Base-by-base conservation (phyloP, 2,888 invertebrate species). In the Dynastes grantii region DNA sequence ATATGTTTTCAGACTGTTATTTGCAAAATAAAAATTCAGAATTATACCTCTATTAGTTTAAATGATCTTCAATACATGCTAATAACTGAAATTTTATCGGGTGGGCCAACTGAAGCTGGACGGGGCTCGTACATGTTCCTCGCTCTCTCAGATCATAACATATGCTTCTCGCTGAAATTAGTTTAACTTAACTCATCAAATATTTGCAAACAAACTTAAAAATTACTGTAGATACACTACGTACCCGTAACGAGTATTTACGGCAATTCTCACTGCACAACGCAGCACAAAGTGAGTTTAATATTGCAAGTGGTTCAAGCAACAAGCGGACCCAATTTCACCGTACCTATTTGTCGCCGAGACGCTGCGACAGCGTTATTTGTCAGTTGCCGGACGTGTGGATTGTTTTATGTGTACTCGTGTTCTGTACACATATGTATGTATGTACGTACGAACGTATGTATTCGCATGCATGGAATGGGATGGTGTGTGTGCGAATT, bases 221-320 rank as follows among this genome's bases (percentile, higher is more conserved):
- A 65, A 65, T 65, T 65, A 37, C n/a, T n/a, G 40, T 40, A 40
- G n/a, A 40, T 37, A 16, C n/a, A 8, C 13, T 40, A 45, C 45
- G 45, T 40, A 40, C 6, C 16, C 9, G 32, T 71, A 71, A 29
- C 16, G 13, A n/a, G 40, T 73, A 73, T 40, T 37, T 58, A 37
- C 58, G 37, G 51, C 55, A 58, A 58, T 61, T 71, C 55, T 32
- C 11, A n/a, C 65, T 40, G 65, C 65, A 40, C 3, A 65, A 40
- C 40, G 40, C 40, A 65, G 65, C 65, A 45, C 13, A 65, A 65
- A 53, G n/a, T 16, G 16, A 6, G 8, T 71, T 71, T 71, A 71
- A 71, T 71, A 71, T 71, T 71, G 71, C 71, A 71, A 71, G 71
- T 55, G 71, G 55, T 71, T 55, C 53, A n/a, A 71, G 53, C 71